Evolutionary conservation across 2,113 vertebrate genomes (phyloP).

Genomic region (Mola mola): DNA sequence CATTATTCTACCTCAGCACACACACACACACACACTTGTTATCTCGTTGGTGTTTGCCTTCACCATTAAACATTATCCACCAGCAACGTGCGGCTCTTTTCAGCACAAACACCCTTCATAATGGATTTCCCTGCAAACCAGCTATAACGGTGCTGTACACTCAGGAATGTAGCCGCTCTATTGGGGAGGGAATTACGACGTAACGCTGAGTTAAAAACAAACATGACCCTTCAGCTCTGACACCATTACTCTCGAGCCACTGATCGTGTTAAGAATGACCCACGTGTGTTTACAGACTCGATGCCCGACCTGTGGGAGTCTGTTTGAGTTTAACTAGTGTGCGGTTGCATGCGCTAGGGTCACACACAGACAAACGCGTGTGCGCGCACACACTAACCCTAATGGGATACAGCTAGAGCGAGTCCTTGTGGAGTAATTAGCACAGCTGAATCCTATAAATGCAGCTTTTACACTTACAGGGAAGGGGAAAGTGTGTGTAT

Average conservation of each 20-base stretch:
- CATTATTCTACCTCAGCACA: neutral
- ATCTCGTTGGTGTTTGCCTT: slow-evolving; percentile 34
- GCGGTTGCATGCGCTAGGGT: slow-evolving; percentile 5
- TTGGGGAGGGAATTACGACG: slow-evolving; percentile 48
- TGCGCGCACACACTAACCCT: slow-evolving; percentile 10
- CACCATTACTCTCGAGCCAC: slow-evolving; percentile 54
- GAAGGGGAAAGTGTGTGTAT: slow-evolving; percentile 11
- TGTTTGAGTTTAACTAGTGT: slow-evolving; percentile 72
- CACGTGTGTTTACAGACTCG: slow-evolving; percentile 66
- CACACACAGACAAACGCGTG: slow-evolving; percentile 10
- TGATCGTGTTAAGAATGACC: slow-evolving; percentile 64
- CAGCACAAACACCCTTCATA: slow-evolving; percentile 36
- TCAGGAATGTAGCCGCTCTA: slow-evolving; percentile 42
- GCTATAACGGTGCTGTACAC: slow-evolving; percentile 41
- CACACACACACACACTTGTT: neutral
- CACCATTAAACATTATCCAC: slow-evolving; percentile 49
- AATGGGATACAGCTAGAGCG: slow-evolving; percentile 31
- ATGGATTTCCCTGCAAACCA: slow-evolving; percentile 48
- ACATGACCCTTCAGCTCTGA: slow-evolving; percentile 45
- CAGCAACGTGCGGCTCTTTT: slow-evolving; percentile 25
- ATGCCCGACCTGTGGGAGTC: slow-evolving; percentile 43
- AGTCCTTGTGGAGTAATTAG: slow-evolving; percentile 66
- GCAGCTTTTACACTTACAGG: slow-evolving; percentile 49
- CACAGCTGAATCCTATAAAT: slow-evolving; percentile 51
- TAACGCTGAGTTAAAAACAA: slow-evolving; percentile 60